Evolutionary conservation across 2,888 invertebrate species (phyloP).

Genomic region (Thera britannica): DNA sequence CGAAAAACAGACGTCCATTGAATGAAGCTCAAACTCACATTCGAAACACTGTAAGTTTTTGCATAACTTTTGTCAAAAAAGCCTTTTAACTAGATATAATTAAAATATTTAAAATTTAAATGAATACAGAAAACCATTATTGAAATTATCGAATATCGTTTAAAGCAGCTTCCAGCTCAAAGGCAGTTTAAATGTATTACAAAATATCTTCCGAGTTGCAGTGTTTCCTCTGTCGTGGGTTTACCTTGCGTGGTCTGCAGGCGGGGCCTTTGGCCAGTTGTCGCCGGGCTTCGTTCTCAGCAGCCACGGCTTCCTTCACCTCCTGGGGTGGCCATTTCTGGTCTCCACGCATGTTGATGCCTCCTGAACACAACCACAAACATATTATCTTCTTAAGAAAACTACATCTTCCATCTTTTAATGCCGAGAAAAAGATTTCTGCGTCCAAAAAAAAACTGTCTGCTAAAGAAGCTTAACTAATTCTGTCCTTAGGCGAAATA

Average conservation of each 20-base stretch:
- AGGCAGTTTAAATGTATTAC: too few species aligned
- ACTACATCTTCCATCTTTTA: too few species aligned
- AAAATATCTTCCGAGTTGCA: not conserved
- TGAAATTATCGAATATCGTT: not conserved
- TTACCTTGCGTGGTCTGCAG: constrained; percentile 88
- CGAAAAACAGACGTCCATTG: not conserved
- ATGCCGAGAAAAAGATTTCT: too few species aligned
- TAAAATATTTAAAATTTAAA: too few species aligned
- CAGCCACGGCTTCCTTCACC: constrained; percentile 89
- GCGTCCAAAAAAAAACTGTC: too few species aligned
- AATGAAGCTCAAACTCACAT: not conserved
- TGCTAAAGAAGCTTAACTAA: too few species aligned
- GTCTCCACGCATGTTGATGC: constrained; percentile 93
- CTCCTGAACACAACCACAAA: constrained; percentile 76
- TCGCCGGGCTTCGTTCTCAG: constrained; percentile 89
- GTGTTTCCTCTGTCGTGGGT: not conserved
- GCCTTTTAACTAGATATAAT: too few species aligned
- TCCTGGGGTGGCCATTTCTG: constrained; percentile 94
- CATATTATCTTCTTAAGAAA: too few species aligned
- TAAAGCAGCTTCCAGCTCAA: not conserved
- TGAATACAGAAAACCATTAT: not conserved
- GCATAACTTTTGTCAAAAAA: not conserved
- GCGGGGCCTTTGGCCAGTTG: constrained; percentile 91
- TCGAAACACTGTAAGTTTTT: not conserved
- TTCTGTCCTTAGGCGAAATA: too few species aligned